Evolutionary conservation across 2,797 vertebrate species (phyloP), one percentile per base, ranked within the genome.

Genomic region (Cuculus canorus): DNA sequence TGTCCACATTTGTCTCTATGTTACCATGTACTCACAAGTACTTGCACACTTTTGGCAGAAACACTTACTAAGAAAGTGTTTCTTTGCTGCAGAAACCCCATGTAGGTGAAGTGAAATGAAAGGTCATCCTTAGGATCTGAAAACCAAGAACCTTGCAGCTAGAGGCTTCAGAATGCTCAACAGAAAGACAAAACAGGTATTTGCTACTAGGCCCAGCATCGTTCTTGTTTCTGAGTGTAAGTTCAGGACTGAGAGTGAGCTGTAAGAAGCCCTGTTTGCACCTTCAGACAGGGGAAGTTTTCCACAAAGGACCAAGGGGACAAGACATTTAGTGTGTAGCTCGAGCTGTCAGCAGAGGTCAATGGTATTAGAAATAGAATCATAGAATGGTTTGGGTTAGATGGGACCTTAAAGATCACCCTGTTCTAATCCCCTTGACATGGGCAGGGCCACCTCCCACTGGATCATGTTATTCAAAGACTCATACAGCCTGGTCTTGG

Each of bases 161-260:
- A 45, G 7, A 45, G 28, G 28, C 13, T 17, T 77, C 33, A 60
- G 24, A 17, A 14, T 80, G 50, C 22, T 17, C 43, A 47, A 27
- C 39, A 39, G 39, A 82, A 72, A 77, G 11, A 10, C 21, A 43
- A 43, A 10, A 37, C 7, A 23, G 43, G 8, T 5, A 9, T 45
- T 35, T 80, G 41, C 8, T 41, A 11, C 24, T 23, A 35, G 7
- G 53, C 10, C 21, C 3, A 35, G 45, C 24, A 56, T 4, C 1
- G 1, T 13, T 52, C 11, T 60, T 35, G 15, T 32, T 33, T 68
- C 3, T 0, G 1, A 50, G 16, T 4, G 5, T 27, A 22, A 57
- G 11, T 5, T 79, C 43, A 54, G 39, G 33, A 39, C 3, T 18
- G 27, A 41, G 15, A 23, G 16, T 39, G 39, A 39, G 39, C 39